Conservation (phyloP, 2,888 invertebrate genomes). For the Dicyrtoma fusca region DNA sequence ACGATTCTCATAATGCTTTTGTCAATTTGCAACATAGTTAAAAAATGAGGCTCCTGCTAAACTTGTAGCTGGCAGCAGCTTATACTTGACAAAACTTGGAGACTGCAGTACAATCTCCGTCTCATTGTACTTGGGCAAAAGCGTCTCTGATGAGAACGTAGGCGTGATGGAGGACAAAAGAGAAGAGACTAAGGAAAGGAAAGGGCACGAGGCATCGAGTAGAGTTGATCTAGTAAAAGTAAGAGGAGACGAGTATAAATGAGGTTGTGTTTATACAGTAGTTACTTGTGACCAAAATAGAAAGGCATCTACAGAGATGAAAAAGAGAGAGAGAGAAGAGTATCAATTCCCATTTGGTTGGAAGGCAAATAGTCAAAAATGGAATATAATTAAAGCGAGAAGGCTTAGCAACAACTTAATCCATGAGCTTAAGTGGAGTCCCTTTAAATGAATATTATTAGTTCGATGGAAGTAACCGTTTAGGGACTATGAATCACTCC, state of each 20-base stretch:
- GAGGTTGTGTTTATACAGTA: background rate
- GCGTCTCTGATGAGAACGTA: no score
- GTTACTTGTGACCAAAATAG: background rate
- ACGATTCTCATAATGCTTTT: no score
- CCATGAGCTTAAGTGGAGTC: constrained; percentile 50
- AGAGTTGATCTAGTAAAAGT: background rate
- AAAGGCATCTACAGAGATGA: constrained; percentile 16
- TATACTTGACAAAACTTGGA: no score
- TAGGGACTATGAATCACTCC: constrained; percentile 53
- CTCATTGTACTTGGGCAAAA: no score
- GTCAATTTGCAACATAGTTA: no score
- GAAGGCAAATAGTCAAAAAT: constrained; percentile 49
- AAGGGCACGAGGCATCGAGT: background rate
- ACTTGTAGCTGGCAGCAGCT: no score
- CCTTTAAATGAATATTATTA: constrained; percentile 53
- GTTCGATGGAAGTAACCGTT: constrained; percentile 50
- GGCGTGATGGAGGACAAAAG: no score
- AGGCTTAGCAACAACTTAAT: constrained; percentile 49
- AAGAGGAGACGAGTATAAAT: background rate
- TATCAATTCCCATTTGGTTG: constrained; percentile 42
- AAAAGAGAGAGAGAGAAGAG: constrained; percentile 9
- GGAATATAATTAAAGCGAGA: constrained; percentile 52
- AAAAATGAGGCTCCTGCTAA: no score
- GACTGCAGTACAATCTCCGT: no score
- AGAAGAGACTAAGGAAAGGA: background rate